Evolutionary conservation across 2,888 invertebrate species (phyloP), one percentile per base, ranked within the genome.

Genomic region (Adelognathus sp.): DNA sequence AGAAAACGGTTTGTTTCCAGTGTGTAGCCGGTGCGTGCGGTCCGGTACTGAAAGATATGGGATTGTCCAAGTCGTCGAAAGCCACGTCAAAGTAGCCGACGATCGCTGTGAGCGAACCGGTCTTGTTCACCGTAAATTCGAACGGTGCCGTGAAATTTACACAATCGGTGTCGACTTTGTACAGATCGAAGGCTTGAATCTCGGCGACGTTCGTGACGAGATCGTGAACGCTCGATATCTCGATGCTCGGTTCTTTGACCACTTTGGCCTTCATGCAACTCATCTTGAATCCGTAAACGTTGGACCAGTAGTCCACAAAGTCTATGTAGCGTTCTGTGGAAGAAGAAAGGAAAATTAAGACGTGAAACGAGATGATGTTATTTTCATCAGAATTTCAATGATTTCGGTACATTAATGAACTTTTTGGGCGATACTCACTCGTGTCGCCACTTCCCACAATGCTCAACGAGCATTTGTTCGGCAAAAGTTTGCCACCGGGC

Each of bases 281-380:
- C 98, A 99, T 99, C 92, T 96, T 96, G 86, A 96, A 98, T 0
- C 98, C 98, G 86, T 98, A 98, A 0, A 99, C 98, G 91, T 98
- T 94, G 16, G 97, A 95, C 98, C 98, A 99, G 90, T 96, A 98
- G 52, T 94, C 94, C 1, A 98, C 95, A 71, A 95, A 93, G 81
- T 94, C 94, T 39, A 94, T 93, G 86, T 97, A 96, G 11, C 95
- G 93, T 6, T 94, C 95, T 92, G n/a, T n/a, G 92, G 88, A 93
- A 90, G 76, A 75, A 92, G 14, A 67, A 67, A 73, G 24, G 60
- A 77, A 64, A 36, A 69, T 33, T 4, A 36, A n/a, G n/a, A n/a
- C n/a, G n/a, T n/a, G n/a, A n/a, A n/a, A n/a, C n/a, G 24, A 24
- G 3, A 52, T 16, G 31, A 56, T 27, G 18, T 27, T 16, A 9